Evolutionary conservation across 2,797 vertebrate species (phyloP), one percentile per base, ranked within the genome.

Genomic region (Euthynnus affinis): DNA sequence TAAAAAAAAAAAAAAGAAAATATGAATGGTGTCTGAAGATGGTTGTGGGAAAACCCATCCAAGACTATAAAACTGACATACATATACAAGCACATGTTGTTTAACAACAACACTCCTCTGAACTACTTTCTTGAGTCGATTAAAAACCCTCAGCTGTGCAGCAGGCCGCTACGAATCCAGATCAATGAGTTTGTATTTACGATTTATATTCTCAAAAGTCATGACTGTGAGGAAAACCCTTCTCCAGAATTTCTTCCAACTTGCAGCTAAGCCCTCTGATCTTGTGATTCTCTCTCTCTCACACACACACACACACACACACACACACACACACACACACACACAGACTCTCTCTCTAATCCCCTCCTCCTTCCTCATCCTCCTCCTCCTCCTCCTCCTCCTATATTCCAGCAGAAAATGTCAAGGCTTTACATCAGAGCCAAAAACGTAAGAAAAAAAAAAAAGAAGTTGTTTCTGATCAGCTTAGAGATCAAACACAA

Each of bases 291-390:
- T n/a, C n/a, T n/a, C n/a, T n/a, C n/a, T n/a, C n/a, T n/a, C n/a
- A n/a, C n/a, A n/a, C n/a, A n/a, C n/a, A n/a, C n/a, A n/a, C n/a
- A n/a, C n/a, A n/a, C n/a, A n/a, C n/a, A n/a, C n/a, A n/a, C n/a
- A n/a, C n/a, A n/a, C n/a, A n/a, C n/a, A n/a, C n/a, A n/a, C n/a
- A n/a, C n/a, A n/a, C n/a, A n/a, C n/a, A n/a, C 48, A 51, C 29
- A 13, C 52, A 51, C 29, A 56, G n/a, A n/a, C n/a, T n/a, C 32
- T 71, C 27, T 57, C 27, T 20, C 57, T 55, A 76, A 80, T 72
- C 49, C 49, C 6, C 29, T 6, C 42, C 32, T 5, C 27, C 27
- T 27, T 4, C 27, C 27, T 29, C 27, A 3, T 29, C 18, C 8
- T 68, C 27, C 27, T 27, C 27, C 27, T 4, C 27, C 27, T 29